Evolutionary conservation across 2,113 vertebrate genomes (phyloP).

Genomic region (Globicephala melas): DNA sequence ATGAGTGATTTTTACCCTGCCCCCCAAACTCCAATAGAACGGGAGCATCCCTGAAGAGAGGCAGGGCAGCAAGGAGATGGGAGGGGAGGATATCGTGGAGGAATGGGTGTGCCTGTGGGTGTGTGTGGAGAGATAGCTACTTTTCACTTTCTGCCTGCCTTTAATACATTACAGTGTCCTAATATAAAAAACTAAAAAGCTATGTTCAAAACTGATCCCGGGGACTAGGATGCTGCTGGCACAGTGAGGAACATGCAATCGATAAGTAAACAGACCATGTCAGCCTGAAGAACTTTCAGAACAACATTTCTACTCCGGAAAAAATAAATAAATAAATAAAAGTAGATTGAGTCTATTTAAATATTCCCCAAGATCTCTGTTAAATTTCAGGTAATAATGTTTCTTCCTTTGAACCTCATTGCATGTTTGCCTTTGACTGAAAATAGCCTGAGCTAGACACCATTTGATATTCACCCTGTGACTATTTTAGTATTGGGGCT

Average conservation of each 20-base stretch:
- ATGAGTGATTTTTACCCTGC: neutral
- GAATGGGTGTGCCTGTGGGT: neutral
- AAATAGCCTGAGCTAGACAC: constrained; percentile 34
- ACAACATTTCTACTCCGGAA: neutral
- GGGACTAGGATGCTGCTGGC: neutral
- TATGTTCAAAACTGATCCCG: neutral
- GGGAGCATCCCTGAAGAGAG: neutral
- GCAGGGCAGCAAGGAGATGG: neutral
- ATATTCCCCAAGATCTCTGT: constrained; percentile 47
- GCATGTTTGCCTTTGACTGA: constrained; percentile 53
- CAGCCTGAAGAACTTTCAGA: constrained; percentile 52
- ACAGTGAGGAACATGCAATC: neutral
- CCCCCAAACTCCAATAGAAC: neutral
- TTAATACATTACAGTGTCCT: constrained; percentile 19
- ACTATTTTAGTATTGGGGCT: constrained; percentile 21
- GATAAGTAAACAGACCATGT: constrained; percentile 51
- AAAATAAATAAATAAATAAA: neutral
- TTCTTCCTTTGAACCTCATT: constrained; percentile 32
- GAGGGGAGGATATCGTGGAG: too few relatives aligned
- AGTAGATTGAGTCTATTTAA: constrained; percentile 37
- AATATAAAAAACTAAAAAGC: constrained; percentile 17
- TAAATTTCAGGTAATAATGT: constrained; percentile 2
- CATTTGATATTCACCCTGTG: constrained; percentile 47
- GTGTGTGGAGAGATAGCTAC: neutral
- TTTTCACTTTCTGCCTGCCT: neutral